Evolutionary conservation across 2,797 vertebrate species (phyloP).

Genomic region (Clarias platycephalus): DNA sequence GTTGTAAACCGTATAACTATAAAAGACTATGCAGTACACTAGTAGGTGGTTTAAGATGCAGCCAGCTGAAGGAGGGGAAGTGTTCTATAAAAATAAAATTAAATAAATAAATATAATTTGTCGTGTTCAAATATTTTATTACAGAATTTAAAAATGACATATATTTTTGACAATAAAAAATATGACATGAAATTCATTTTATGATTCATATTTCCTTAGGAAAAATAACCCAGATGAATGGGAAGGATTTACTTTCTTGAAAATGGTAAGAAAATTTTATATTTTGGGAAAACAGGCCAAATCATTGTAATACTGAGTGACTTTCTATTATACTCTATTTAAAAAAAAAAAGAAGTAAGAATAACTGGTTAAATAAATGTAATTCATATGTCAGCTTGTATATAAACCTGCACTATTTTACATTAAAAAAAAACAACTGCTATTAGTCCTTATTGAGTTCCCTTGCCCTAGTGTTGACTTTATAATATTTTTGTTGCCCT

Average conservation of each 20-base stretch:
- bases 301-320: background rate
- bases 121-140: background rate
- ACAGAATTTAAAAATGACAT: background rate
- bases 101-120: too few species aligned
- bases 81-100: background rate
- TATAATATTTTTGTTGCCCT: background rate
- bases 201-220: background rate
- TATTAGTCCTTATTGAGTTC: background rate
- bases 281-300: background rate
- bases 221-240: background rate
- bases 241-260: background rate
- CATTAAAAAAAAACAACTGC: background rate
- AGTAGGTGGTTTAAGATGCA: background rate
- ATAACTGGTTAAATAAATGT: background rate
- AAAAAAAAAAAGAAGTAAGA: constrained; percentile 1
- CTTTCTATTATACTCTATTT: background rate
- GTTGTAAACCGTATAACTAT: background rate
- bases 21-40: background rate
- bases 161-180: too few species aligned
- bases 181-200: background rate
- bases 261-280: background rate
- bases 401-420: background rate
- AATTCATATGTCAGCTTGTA: background rate
- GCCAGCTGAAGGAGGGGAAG: background rate
- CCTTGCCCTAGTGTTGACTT: background rate